phyloP scores from a whole-genome alignment of 2,797 vertebrate genomes.

The Pelodytes ibericus region DNA sequence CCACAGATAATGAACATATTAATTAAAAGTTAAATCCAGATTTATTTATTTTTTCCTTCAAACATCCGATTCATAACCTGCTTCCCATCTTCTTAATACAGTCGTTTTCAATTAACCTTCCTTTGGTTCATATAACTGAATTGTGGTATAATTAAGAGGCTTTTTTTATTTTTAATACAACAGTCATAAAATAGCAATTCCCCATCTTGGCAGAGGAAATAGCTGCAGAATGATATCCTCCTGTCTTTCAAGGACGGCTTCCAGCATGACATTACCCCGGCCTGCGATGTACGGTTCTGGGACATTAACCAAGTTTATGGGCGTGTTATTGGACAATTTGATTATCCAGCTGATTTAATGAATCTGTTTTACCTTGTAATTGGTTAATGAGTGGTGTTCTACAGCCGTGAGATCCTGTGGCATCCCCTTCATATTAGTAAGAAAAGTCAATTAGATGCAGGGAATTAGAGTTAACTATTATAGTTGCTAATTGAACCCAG shows the following conservation, averaged over 20 bases:
- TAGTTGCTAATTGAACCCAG: conserved; percentile 26
- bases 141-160: conserved; percentile 28
- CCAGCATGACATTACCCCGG: neutral
- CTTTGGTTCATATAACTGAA: conserved; percentile 20
- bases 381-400: conserved; percentile 29
- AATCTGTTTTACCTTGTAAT: conserved; percentile 49
- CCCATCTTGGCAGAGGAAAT: neutral
- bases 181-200: conserved; percentile 9
- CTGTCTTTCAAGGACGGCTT: conserved; percentile 14
- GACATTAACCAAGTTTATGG: conserved; percentile 49
- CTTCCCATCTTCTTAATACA: conserved; percentile 8
- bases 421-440: neutral
- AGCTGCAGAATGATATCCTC: neutral
- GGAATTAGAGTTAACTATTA: conserved; percentile 33
- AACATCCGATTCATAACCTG: neutral
- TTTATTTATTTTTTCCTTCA: neutral
- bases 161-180: conserved; percentile 7
- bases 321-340: conserved; percentile 21
- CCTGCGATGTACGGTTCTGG: conserved; percentile 14
- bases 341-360: conserved; percentile 43
- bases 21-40: conserved; percentile 27
- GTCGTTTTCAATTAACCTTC: conserved; percentile 43
- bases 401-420: neutral
- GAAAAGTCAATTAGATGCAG: conserved; percentile 22
- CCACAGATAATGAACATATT: conserved; percentile 4